Evolutionary conservation across 2,797 vertebrate genomes (phyloP).

Genomic region (Florisuga fusca): DNA sequence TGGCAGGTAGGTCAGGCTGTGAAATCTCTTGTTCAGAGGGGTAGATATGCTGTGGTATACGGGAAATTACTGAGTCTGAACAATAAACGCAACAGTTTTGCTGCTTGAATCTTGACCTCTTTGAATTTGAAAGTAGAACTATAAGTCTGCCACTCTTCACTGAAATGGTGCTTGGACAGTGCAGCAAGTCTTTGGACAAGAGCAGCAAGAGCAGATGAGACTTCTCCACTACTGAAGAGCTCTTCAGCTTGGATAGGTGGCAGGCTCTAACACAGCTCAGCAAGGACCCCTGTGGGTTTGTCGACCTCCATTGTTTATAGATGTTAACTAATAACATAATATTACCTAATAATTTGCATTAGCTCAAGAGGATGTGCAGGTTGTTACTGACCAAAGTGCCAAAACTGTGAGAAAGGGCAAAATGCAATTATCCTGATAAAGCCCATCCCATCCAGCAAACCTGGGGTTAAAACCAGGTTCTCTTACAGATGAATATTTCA

Average conservation of each 20-base stretch:
- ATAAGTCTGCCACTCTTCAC: neutral
- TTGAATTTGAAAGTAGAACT: neutral
- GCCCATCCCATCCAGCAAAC: neutral
- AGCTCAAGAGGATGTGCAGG: neutral
- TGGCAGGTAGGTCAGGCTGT: neutral
- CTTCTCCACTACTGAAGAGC: neutral
- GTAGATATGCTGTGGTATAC: fast-evolving
- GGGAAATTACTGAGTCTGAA: neutral
- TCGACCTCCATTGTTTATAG: neutral
- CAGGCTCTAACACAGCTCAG: neutral
- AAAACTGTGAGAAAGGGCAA: neutral
- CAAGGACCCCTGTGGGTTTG: neutral
- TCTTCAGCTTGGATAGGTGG: neutral
- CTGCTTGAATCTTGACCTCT: neutral
- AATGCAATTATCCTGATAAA: neutral
- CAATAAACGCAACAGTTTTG: neutral
- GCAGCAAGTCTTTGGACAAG: neutral
- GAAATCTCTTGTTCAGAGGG: neutral
- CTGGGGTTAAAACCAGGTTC: neutral
- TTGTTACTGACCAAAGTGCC: neutral
- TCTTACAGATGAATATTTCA: fast-evolving
- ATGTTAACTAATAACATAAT: too few relatives aligned
- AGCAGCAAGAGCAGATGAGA: neutral
- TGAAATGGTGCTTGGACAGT: neutral
- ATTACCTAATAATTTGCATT: neutral